phyloP scores from a whole-genome alignment of 2,113 vertebrate species.

The Corythornis madagascariensis region DNA sequence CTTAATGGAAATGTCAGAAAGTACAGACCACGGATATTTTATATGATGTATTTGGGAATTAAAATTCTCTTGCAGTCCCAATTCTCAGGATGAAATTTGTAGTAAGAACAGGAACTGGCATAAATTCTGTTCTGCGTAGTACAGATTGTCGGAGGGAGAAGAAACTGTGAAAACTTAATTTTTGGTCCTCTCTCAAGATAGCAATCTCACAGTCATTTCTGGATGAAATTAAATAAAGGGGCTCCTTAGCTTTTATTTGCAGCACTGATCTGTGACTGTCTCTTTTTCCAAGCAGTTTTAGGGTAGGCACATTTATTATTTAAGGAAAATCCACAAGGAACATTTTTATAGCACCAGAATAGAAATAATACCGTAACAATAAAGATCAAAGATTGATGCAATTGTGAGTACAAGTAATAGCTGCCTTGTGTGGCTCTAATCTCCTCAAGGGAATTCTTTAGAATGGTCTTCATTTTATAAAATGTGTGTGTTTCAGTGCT shows the following conservation, averaged over 20 bases:
- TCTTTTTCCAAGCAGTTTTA: constrained; percentile 39
- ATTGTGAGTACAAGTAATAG: constrained; percentile 68
- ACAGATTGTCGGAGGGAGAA: neutral
- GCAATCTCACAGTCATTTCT: neutral
- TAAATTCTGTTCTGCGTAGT: neutral
- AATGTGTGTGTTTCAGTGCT: constrained; percentile 59
- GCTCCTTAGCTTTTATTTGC: constrained; percentile 53
- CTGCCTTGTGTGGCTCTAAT: constrained; percentile 35
- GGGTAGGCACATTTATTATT: constrained; percentile 53
- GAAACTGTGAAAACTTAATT: constrained; percentile 27
- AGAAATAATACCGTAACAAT: constrained; percentile 66
- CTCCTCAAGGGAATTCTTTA: constrained; percentile 61
- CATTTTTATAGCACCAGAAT: constrained; percentile 60
- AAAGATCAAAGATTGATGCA: constrained; percentile 73
- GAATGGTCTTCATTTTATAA: constrained; percentile 69
- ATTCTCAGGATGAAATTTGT: neutral
- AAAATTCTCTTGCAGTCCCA: neutral
- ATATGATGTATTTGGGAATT: neutral
- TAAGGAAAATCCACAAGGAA: constrained; percentile 56
- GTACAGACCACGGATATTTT: neutral
- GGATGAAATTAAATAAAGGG: constrained; percentile 45
- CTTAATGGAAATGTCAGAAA: neutral
- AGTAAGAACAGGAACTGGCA: neutral
- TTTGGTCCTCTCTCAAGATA: constrained; percentile 21
- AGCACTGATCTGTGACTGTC: neutral